Conservation (phyloP, 2,113 vertebrate species). For the Chloropsis cyanopogon region DNA sequence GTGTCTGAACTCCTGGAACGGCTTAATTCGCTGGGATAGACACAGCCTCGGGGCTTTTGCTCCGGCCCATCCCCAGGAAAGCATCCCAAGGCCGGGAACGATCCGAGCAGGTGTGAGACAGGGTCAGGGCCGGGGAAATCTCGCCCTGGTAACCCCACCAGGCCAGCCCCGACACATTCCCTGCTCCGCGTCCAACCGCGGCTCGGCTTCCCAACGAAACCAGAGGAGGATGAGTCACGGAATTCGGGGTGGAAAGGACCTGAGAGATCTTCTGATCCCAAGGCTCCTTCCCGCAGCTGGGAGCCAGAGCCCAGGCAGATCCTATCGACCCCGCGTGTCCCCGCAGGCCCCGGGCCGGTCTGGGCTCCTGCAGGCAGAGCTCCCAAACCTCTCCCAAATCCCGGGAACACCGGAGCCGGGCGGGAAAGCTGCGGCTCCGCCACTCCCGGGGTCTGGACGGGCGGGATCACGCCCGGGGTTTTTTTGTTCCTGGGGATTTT, state of each 20-base stretch:
- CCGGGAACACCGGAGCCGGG: not conserved
- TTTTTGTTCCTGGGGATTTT: not conserved
- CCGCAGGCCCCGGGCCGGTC: not conserved
- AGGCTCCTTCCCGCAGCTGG: not conserved
- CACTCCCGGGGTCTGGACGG: not conserved
- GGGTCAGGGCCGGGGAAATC: not conserved
- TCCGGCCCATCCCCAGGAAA: not conserved
- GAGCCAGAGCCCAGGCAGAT: not conserved
- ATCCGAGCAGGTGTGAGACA: not conserved
- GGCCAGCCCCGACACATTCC: not conserved
- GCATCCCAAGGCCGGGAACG: not conserved
- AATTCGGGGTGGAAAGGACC: not conserved
- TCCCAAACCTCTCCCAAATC: not conserved
- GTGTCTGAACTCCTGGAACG: constrained; percentile 13
- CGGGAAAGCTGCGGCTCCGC: not conserved
- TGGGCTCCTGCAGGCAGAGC: not conserved
- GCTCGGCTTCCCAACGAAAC: not conserved
- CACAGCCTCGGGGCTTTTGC: not conserved
- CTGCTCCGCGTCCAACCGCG: not conserved
- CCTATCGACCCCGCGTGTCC: not conserved
- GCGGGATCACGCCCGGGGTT: accelerated
- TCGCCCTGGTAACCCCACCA: not conserved
- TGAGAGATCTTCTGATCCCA: not conserved
- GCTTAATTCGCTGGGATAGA: constrained; percentile 16
- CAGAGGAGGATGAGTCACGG: not conserved